These are phyloP conservation scores for Ennomos erosarius DNA, from an alignment of 2,888 invertebrate genomes.

Conservation along the genomic window DNA sequence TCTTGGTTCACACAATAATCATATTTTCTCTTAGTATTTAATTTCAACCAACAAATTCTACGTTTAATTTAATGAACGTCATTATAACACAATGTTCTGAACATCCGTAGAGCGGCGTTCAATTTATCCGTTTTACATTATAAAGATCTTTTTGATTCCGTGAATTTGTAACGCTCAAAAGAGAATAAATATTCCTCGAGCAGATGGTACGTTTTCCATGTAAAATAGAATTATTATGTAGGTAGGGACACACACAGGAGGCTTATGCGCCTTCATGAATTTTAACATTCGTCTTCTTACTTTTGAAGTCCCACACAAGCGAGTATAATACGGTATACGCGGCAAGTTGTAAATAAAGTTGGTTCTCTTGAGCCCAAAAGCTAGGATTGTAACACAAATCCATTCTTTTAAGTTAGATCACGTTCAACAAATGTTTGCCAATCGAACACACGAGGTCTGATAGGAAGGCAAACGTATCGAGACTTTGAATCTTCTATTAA, in stretches of 20 bases:
- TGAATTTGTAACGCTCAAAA: conserved; percentile 30
- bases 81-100: too few species aligned
- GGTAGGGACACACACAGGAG: conserved; percentile 37
- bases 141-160: conserved; percentile 15
- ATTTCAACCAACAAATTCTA: too few species aligned
- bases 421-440: conserved; percentile 77
- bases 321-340: conserved; percentile 23
- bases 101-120: too few species aligned
- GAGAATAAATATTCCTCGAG: conserved; percentile 33
- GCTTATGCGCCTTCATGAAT: conserved; percentile 60
- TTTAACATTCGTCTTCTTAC: conserved; percentile 62
- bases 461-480: conserved; percentile 70
- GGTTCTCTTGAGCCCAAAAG: conserved; percentile 60
- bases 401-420: conserved; percentile 74
- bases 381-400: conserved; percentile 69
- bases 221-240: conserved; percentile 43
- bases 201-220: conserved; percentile 37
- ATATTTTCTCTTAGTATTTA: too few species aligned
- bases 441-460: conserved; percentile 69
- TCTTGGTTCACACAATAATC: too few species aligned
- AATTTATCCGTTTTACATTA: too few species aligned
- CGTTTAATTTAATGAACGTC: too few species aligned
- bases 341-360: conserved; percentile 65
- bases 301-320: conserved; percentile 47
- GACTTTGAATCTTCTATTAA: conserved; percentile 64